These are phyloP conservation scores for Rhabdornis inornatus DNA, from an alignment of 2,113 vertebrate genomes.

Conservation along the genomic window DNA sequence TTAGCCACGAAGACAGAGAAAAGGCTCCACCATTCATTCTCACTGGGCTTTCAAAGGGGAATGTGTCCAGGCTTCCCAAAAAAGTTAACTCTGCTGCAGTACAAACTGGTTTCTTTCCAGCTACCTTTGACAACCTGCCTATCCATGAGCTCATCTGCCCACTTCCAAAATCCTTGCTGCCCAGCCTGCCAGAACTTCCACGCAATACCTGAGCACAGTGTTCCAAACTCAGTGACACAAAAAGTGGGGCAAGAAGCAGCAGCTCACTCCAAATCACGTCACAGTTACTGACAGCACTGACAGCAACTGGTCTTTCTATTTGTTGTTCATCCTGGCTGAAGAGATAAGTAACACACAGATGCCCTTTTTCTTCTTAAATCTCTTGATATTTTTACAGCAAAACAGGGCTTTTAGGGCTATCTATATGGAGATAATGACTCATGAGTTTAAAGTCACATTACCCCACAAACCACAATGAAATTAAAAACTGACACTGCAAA, in stretches of 20 bases:
- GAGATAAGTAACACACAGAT: background rate
- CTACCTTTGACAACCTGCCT: background rate
- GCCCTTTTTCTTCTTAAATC: background rate
- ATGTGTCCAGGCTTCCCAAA: background rate
- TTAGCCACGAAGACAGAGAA: background rate
- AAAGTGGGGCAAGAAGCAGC: background rate
- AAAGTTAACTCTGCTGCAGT: background rate
- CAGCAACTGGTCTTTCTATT: background rate
- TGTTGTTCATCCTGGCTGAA: background rate
- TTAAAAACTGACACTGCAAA: conserved; percentile 34
- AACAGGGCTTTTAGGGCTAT: background rate
- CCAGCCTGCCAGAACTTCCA: background rate
- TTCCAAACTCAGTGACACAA: background rate
- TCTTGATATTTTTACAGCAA: background rate
- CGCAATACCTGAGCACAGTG: rapidly evolving
- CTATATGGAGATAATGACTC: background rate
- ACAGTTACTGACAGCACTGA: background rate
- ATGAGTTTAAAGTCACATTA: background rate
- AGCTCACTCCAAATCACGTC: background rate
- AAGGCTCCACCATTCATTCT: background rate
- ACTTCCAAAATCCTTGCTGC: background rate
- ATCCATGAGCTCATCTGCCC: background rate
- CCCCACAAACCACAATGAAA: background rate
- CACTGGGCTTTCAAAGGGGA: background rate
- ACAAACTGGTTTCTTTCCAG: background rate